A percentile compares a stretch with the other conserved stretches of the same genome.
Conservation (phyloP, 1,140 invertebrate species). For the Diprion similis region DNA sequence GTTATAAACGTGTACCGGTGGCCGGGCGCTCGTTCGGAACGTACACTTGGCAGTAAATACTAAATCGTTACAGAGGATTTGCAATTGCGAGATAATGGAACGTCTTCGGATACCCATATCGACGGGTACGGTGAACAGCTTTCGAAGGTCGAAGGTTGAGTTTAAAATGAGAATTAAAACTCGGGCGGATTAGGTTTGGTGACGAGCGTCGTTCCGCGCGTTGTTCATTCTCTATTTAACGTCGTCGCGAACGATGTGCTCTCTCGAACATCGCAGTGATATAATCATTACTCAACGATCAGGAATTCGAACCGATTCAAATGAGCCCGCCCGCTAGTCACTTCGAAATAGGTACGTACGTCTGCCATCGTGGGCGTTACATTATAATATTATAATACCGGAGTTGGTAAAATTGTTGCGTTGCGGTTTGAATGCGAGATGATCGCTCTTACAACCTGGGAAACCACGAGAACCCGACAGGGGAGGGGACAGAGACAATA, state of each 20-base stretch:
- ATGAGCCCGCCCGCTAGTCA: not conserved
- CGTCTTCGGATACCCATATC: not conserved
- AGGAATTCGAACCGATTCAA: conserved; percentile 2
- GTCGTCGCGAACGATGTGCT: not conserved
- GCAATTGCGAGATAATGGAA: not conserved
- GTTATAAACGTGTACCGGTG: conserved; percentile 1
- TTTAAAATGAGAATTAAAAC: not conserved
- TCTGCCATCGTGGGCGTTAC: not conserved
- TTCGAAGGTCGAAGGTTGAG: not conserved
- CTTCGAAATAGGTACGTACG: not conserved
- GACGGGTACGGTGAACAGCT: not conserved
- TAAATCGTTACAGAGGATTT: not conserved
- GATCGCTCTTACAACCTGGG: not conserved
- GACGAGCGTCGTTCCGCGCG: not conserved
- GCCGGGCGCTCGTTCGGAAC: not conserved
- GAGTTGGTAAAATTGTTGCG: not conserved
- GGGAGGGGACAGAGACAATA: not conserved
- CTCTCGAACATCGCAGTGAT: not conserved
- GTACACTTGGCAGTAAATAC: not conserved
- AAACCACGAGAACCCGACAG: not conserved
- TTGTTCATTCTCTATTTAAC: not conserved
- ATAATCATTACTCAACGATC: conserved; percentile 5
- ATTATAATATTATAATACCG: not conserved
- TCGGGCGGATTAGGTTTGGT: not conserved
- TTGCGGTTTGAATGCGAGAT: not conserved